Percentiles rank a stretch among this genome's conserved stretches.
These are phyloP conservation scores for Abscondita cerata DNA, from an alignment of 2,888 invertebrate species.

Conservation along the genomic window DNA sequence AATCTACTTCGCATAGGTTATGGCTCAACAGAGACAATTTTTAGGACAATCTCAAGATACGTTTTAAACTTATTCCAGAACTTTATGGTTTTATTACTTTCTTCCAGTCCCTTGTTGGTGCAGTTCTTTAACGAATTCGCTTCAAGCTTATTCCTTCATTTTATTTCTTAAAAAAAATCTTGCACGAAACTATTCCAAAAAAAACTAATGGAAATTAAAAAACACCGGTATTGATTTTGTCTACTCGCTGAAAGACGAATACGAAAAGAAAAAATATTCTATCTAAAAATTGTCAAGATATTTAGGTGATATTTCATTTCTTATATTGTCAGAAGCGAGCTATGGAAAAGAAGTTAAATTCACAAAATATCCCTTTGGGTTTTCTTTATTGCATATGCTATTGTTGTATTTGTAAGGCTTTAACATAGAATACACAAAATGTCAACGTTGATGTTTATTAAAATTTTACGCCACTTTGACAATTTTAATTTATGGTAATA, in stretches of 20 bases:
- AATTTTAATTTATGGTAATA: too few relatives aligned
- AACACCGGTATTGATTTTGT: too few relatives aligned
- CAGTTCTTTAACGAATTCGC: slow-evolving; percentile 19
- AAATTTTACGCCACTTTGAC: neutral
- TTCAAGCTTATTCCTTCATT: slow-evolving; percentile 14
- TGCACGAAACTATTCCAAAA: neutral
- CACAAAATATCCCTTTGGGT: slow-evolving; percentile 4
- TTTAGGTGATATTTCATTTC: neutral
- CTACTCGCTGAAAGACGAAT: too few relatives aligned
- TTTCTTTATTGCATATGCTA: neutral
- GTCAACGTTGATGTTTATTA: slow-evolving; percentile 8
- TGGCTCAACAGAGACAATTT: too few relatives aligned
- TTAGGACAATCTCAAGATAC: too few relatives aligned
- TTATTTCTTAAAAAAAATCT: slow-evolving; percentile 4
- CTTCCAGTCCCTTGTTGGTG: slow-evolving; percentile 13
- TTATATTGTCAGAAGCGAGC: neutral
- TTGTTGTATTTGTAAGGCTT: slow-evolving; percentile 1
- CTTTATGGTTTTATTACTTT: slow-evolving; percentile 21
- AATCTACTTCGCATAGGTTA: too few relatives aligned
- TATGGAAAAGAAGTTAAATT: slow-evolving; percentile 4
- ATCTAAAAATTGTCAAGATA: too few relatives aligned
- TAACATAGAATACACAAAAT: neutral
- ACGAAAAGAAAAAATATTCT: too few relatives aligned
- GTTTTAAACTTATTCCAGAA: slow-evolving; percentile 17
- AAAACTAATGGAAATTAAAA: neutral